These are phyloP conservation scores for Paraescarpia echinospica DNA, from an alignment of 1,140 invertebrate species.

Conservation along the genomic window DNA sequence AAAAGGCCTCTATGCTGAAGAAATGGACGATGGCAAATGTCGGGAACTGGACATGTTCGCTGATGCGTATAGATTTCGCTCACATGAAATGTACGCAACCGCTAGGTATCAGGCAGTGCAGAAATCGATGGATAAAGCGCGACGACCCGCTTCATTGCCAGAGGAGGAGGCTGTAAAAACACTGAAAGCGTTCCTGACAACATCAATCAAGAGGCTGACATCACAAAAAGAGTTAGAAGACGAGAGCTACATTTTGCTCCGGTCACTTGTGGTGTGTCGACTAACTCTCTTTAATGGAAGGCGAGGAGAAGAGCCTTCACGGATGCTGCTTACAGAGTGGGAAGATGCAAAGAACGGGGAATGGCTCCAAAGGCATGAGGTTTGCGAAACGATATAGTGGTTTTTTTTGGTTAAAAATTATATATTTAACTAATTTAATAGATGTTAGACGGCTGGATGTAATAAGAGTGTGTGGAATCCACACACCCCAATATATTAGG, in stretches of 20 bases:
- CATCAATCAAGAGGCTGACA: neutral
- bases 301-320: neutral
- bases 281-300: neutral
- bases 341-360: neutral
- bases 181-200: neutral
- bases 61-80: neutral
- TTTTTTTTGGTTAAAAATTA: neutral
- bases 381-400: neutral
- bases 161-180: neutral
- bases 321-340: neutral
- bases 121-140: neutral
- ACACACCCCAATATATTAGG: neutral
- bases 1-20: neutral
- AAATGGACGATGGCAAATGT: neutral
- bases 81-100: neutral
- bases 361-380: neutral
- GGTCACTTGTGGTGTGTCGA: neutral
- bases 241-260: too few species aligned
- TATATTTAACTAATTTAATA: neutral
- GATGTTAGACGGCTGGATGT: neutral
- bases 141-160: neutral
- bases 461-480: neutral
- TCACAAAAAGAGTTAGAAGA: too few species aligned
- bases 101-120: neutral
- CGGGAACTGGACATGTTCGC: neutral